Evolutionary conservation across 2,888 invertebrate genomes (phyloP).

Genomic region (Oithona nana): DNA sequence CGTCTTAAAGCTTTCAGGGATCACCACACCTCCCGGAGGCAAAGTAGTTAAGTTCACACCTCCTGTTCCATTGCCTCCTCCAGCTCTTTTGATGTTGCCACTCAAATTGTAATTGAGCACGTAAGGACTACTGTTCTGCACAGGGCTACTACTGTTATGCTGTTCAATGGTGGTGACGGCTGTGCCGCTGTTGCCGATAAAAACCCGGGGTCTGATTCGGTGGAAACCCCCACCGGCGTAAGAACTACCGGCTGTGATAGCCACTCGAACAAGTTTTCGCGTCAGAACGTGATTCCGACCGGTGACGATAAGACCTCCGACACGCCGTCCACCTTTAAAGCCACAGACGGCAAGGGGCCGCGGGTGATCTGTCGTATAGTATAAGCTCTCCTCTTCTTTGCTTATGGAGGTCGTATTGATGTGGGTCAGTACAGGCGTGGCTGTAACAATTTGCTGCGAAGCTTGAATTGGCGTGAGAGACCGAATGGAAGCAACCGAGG

Average conservation of each 20-base stretch:
- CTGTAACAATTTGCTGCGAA: not conserved
- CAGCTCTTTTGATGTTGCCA: not conserved
- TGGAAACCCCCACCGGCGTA: not conserved
- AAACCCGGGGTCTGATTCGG: not conserved
- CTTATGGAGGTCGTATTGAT: not conserved
- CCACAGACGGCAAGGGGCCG: slow-evolving; percentile 14
- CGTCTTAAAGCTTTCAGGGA: slow-evolving; percentile 6
- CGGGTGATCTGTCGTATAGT: slow-evolving; percentile 17
- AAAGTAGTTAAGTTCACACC: not conserved
- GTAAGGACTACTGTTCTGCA: not conserved
- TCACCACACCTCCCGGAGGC: not conserved
- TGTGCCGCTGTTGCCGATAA: not conserved
- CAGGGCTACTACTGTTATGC: not conserved
- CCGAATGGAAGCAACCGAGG: not conserved
- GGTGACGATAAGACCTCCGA: slow-evolving; percentile 2
- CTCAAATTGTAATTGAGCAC: not conserved
- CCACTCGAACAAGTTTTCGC: slow-evolving; percentile 12
- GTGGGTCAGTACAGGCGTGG: not conserved
- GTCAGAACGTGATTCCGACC: slow-evolving; percentile 3
- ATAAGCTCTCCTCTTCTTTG: not conserved
- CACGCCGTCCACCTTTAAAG: slow-evolving; percentile 7
- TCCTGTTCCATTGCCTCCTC: not conserved
- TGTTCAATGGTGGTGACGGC: not conserved
- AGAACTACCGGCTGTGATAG: not conserved
- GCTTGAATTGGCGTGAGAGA: not conserved